Evolutionary conservation across 2,888 invertebrate species (phyloP).

Genomic region (Adelognathus sp.): DNA sequence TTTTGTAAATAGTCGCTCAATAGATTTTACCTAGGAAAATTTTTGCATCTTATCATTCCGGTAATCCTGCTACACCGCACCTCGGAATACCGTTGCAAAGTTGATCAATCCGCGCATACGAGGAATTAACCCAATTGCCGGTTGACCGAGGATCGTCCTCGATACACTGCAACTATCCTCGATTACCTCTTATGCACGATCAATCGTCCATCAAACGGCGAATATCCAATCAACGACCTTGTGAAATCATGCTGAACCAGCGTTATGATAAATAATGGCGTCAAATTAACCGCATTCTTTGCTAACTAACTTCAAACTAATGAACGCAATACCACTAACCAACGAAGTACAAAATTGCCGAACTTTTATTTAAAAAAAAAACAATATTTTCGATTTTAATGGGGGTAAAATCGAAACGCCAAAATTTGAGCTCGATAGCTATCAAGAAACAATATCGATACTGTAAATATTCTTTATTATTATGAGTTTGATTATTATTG

Average conservation of each 20-base stretch:
- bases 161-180: not conserved
- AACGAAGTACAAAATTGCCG: too few relatives aligned
- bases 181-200: not conserved
- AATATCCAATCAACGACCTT: not conserved
- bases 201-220: not conserved
- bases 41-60: not conserved
- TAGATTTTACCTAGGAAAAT: not conserved
- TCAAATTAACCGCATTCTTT: not conserved
- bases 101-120: slow-evolving; percentile 14
- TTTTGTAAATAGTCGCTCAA: not conserved
- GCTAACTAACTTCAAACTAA: too few relatives aligned
- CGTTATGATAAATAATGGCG: not conserved
- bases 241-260: not conserved
- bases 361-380: too few relatives aligned
- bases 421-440: too few relatives aligned
- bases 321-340: too few relatives aligned
- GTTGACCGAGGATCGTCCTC: slow-evolving; percentile 12
- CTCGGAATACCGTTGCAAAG: slow-evolving; percentile 12
- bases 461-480: too few relatives aligned
- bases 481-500: too few relatives aligned
- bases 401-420: too few relatives aligned
- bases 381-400: too few relatives aligned
- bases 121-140: slow-evolving; percentile 32
- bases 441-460: too few relatives aligned
- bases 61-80: not conserved